These are phyloP conservation scores for Drosophila littoralis DNA, from an alignment of 1,140 invertebrate species.

Conservation along the genomic window DNA sequence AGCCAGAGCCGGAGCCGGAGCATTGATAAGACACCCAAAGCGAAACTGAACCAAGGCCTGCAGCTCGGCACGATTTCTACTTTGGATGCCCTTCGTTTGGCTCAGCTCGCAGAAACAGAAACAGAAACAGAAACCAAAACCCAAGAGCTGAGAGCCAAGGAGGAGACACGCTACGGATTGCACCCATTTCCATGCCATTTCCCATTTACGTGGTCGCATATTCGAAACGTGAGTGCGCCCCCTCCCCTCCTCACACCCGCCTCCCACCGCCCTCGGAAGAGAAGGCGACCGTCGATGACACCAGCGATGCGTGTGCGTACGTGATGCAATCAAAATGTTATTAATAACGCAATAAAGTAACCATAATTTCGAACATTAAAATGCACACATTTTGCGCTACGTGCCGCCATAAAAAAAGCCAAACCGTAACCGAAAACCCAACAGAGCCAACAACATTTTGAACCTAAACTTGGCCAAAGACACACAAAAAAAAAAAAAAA, in stretches of 20 bases:
- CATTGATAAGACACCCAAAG: constrained; percentile 72
- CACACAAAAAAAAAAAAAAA: neutral
- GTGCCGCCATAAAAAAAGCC: constrained; percentile 42
- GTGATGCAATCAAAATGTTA: constrained; percentile 83
- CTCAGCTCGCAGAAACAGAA: constrained; percentile 14
- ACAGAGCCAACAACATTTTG: neutral
- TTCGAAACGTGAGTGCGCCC: constrained; percentile 60
- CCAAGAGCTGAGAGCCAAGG: constrained; percentile 45
- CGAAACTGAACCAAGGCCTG: constrained; percentile 62
- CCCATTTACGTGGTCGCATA: constrained; percentile 61
- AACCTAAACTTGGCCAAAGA: constrained; percentile 11
- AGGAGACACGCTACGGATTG: constrained; percentile 53
- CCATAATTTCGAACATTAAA: constrained; percentile 81
- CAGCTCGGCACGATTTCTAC: constrained; percentile 73
- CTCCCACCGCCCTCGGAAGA: neutral
- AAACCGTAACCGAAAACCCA: constrained; percentile 9
- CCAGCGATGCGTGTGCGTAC: constrained; percentile 67
- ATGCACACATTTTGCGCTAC: constrained; percentile 75
- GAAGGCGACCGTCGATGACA: constrained; percentile 21
- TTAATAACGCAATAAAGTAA: constrained; percentile 83
- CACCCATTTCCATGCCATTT: constrained; percentile 78
- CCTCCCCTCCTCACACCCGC: neutral
- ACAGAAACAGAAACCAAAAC: constrained; percentile 28
- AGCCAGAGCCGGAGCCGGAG: constrained; percentile 26
- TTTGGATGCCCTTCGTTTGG: constrained; percentile 62